phyloP scores from a whole-genome alignment of 2,113 vertebrate genomes.

The Gymnobelideus leadbeateri region DNA sequence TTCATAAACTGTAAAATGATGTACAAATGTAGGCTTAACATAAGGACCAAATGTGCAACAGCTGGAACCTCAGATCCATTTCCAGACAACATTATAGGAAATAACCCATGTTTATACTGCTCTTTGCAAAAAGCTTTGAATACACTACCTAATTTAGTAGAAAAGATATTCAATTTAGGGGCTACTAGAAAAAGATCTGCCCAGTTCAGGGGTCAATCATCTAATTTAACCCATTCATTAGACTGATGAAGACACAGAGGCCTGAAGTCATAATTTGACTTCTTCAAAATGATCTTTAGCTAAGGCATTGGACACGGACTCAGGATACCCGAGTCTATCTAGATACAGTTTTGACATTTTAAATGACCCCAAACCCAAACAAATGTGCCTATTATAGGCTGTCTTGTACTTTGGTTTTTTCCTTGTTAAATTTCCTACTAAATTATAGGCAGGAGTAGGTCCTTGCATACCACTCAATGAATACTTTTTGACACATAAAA shows the following conservation, averaged over 20 bases:
- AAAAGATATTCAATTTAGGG: too few relatives aligned
- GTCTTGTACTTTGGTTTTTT: not conserved
- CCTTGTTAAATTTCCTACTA: not conserved
- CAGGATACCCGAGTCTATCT: not conserved
- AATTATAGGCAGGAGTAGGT: not conserved
- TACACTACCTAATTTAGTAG: not conserved
- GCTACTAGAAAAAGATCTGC: not conserved
- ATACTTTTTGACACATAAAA: not conserved
- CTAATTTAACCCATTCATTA: not conserved
- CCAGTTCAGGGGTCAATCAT: not conserved
- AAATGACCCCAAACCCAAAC: not conserved
- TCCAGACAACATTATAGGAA: not conserved
- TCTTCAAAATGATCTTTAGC: not conserved
- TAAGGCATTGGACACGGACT: not conserved
- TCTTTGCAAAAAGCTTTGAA: not conserved
- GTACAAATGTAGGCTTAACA: not conserved
- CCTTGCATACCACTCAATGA: not conserved
- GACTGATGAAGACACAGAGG: not conserved
- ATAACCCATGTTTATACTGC: not conserved
- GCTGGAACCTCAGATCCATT: not conserved
- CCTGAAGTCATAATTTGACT: not conserved
- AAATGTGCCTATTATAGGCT: not conserved
- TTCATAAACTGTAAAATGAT: not conserved
- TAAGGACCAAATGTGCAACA: not conserved
- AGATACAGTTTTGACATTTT: not conserved